Percentiles rank a stretch among this genome's conserved stretches.
These are phyloP conservation scores for Microdon myrmicae DNA, from an alignment of 2,888 invertebrate genomes.

Conservation along the genomic window DNA sequence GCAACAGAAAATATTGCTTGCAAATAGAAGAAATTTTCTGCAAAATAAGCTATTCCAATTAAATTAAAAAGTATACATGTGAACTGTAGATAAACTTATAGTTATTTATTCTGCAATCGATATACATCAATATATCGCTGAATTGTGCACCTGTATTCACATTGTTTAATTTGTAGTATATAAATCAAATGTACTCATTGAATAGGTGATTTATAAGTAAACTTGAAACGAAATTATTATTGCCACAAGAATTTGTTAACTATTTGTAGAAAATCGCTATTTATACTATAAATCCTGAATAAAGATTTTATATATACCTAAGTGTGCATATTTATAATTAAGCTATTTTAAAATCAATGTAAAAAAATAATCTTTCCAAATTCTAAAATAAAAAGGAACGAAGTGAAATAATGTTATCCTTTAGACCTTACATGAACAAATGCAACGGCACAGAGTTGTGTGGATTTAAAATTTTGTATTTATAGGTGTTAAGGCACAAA, in stretches of 20 bases:
- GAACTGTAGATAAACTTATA: conserved; percentile 22
- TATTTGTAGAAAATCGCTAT: conserved; percentile 51
- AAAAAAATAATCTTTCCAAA: conserved; percentile 17
- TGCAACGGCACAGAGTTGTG: too few relatives aligned
- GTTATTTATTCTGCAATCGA: conserved; percentile 31
- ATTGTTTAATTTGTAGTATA: too few relatives aligned
- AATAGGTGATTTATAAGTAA: conserved; percentile 24
- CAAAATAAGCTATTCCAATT: too few relatives aligned
- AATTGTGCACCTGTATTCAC: conserved; percentile 37
- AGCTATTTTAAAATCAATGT: conserved; percentile 21
- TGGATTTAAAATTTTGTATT: too few relatives aligned
- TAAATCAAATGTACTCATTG: conserved; percentile 31
- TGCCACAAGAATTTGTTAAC: conserved; percentile 51
- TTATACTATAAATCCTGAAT: conserved; percentile 25
- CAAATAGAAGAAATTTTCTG: too few relatives aligned
- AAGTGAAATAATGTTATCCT: too few relatives aligned
- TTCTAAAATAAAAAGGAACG: conserved; percentile 25
- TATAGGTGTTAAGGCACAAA: too few relatives aligned
- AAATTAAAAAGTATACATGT: too few relatives aligned
- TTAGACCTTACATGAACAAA: too few relatives aligned
- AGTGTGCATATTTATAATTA: conserved; percentile 27
- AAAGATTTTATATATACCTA: conserved; percentile 21
- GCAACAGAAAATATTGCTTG: too few relatives aligned
- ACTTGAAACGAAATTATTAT: conserved; percentile 14
- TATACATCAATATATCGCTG: conserved; percentile 24